Evolutionary conservation across 1,140 invertebrate species (phyloP).

Genomic region (Drosophila elegans): DNA sequence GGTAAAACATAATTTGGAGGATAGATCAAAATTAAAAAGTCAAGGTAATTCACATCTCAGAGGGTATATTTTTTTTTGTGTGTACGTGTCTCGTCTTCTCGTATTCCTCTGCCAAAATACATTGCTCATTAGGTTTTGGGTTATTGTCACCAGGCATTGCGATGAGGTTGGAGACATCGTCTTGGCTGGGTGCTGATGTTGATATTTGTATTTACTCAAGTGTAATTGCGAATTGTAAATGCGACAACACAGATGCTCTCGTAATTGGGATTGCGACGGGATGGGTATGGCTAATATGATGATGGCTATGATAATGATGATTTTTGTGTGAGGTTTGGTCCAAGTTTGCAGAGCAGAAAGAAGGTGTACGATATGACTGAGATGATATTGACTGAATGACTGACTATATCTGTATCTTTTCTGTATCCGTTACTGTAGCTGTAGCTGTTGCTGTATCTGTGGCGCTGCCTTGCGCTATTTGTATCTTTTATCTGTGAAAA

Average conservation of each 20-base stretch:
- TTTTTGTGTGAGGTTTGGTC: conserved; percentile 20
- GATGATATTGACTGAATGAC: conserved; percentile 7
- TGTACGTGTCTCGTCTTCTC: conserved; percentile 17
- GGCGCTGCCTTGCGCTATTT: conserved; percentile 56
- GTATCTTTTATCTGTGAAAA: conserved; percentile 73
- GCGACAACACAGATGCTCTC: conserved; percentile 81
- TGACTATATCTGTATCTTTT: conserved; percentile 5
- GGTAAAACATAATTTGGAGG: too few relatives aligned
- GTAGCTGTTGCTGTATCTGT: conserved; percentile 31
- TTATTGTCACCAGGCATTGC: conserved; percentile 34
- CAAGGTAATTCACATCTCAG: too few relatives aligned
- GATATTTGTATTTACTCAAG: conserved; percentile 83
- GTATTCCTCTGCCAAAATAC: conserved; percentile 42
- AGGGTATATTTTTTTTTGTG: background rate
- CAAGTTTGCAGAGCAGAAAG: conserved; percentile 2
- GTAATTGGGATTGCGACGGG: conserved; percentile 68
- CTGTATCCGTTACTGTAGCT: background rate
- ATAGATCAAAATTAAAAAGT: too few relatives aligned
- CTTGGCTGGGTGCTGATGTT: conserved; percentile 59
- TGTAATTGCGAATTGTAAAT: conserved; percentile 82
- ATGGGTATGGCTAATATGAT: background rate
- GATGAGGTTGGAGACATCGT: conserved; percentile 39
- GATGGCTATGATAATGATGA: background rate
- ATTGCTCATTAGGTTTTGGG: conserved; percentile 77
- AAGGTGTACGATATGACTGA: background rate